phyloP scores from a whole-genome alignment of 2,113 vertebrate genomes.

The Oryzias celebensis region DNA sequence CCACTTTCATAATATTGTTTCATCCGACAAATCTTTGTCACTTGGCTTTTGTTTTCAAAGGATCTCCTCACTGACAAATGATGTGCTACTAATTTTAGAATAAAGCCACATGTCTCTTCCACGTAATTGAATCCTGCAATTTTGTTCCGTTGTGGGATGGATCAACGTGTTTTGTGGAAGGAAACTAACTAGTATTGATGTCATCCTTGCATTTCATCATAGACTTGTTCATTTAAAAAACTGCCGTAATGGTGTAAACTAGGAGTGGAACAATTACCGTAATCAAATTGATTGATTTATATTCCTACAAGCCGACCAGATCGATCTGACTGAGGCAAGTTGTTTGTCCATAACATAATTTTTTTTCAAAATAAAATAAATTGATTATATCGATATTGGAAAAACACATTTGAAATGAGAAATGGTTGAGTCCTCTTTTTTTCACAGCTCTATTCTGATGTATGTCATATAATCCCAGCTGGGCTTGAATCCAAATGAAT shows the following conservation, averaged over 20 bases:
- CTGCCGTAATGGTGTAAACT: constrained; percentile 23
- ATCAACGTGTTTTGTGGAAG: constrained; percentile 16
- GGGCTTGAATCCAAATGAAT: no score
- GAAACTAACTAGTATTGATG: constrained; percentile 9
- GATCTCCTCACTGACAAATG: constrained; percentile 65
- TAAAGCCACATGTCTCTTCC: constrained; percentile 46
- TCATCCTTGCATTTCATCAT: constrained; percentile 6
- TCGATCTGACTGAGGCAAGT: no score
- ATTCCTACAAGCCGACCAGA: no score
- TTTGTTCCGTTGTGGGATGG: constrained; percentile 37
- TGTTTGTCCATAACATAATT: no score
- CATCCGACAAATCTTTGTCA: constrained; percentile 48
- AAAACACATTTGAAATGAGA: no score
- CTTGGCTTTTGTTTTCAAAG: constrained; percentile 62
- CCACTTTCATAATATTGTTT: constrained; percentile 21
- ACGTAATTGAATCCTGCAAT: constrained; percentile 32
- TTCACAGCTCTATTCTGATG: no score
- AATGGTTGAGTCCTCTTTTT: no score
- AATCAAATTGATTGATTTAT: no score
- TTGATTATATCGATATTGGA: no score
- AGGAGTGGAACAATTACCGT: no score
- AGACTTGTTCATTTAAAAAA: constrained; percentile 9
- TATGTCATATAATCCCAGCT: no score
- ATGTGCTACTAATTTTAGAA: constrained; percentile 59
- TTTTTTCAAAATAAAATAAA: no score